A percentile compares a stretch with the other conserved stretches of the same genome.
phyloP scores from a whole-genome alignment of 2,888 invertebrate species.

The Mantis religiosa region DNA sequence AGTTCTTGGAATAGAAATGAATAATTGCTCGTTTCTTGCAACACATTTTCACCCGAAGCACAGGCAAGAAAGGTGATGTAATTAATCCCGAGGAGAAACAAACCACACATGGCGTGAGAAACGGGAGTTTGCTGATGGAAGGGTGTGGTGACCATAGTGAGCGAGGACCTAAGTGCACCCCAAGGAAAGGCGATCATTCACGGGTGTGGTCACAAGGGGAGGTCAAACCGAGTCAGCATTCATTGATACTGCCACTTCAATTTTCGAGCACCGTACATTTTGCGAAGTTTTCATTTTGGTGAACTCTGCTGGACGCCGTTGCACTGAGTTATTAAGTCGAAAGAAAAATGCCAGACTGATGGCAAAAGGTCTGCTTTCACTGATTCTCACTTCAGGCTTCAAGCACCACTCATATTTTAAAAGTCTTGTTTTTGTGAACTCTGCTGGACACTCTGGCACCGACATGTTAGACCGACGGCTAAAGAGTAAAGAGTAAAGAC shows the following conservation, averaged over 20 bases:
- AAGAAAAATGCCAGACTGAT: too few relatives aligned
- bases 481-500: too few relatives aligned
- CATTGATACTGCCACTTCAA: neutral
- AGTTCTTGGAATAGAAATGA: neutral
- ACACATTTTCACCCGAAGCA: neutral
- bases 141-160: neutral
- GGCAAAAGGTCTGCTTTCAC: too few relatives aligned
- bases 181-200: neutral
- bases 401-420: too few relatives aligned
- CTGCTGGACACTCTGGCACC: too few relatives aligned
- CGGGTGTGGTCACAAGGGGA: neutral
- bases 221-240: neutral
- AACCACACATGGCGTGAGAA: neutral
- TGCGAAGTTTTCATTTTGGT: too few relatives aligned
- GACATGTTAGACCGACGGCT: too few relatives aligned
- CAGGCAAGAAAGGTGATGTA: neutral
- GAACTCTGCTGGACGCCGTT: too few relatives aligned
- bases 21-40: neutral
- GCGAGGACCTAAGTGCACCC: neutral
- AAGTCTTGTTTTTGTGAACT: too few relatives aligned
- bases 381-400: too few relatives aligned
- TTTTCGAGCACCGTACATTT: too few relatives aligned
- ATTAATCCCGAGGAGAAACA: neutral
- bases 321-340: too few relatives aligned
- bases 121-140: neutral